A percentile compares a stretch with the other conserved stretches of the same genome.
Conservation (phyloP, 1,140 invertebrate species). For the Megathymus violae region DNA sequence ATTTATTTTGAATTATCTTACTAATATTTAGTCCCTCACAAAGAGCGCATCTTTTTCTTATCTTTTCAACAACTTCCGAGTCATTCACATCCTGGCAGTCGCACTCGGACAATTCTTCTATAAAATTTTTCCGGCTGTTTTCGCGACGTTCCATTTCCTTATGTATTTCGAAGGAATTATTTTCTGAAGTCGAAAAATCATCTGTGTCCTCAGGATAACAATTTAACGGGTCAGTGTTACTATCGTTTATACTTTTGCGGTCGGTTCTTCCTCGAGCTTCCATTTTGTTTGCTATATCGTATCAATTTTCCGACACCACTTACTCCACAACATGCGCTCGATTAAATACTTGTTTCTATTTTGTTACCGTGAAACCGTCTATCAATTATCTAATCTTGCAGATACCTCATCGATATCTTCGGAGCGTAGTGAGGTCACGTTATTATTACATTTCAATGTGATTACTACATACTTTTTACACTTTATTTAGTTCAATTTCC, state of each 20-base stretch:
- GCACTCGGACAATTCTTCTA: conserved; percentile 4
- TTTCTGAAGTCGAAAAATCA: no score
- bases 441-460: no score
- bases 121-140: no score
- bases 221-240: no score
- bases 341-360: conserved; percentile 15
- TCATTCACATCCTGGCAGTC: not conserved
- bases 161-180: no score
- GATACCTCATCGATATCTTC: conserved; percentile 22
- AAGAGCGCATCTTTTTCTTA: not conserved
- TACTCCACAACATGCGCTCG: not conserved
- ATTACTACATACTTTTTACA: no score
- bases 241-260: no score
- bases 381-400: conserved; percentile 14
- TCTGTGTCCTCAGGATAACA: no score
- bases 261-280: not conserved
- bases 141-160: no score
- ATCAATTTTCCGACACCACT: not conserved
- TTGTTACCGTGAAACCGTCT: conserved; percentile 4
- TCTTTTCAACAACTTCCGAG: conserved; percentile 2
- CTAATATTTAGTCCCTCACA: not conserved
- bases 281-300: conserved; percentile 11
- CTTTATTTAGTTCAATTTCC: not conserved
- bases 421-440: conserved; percentile 8
- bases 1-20: not conserved